These are phyloP conservation scores for Pangasius larnaudii DNA, from an alignment of 2,797 vertebrate genomes.

Conservation along the genomic window DNA sequence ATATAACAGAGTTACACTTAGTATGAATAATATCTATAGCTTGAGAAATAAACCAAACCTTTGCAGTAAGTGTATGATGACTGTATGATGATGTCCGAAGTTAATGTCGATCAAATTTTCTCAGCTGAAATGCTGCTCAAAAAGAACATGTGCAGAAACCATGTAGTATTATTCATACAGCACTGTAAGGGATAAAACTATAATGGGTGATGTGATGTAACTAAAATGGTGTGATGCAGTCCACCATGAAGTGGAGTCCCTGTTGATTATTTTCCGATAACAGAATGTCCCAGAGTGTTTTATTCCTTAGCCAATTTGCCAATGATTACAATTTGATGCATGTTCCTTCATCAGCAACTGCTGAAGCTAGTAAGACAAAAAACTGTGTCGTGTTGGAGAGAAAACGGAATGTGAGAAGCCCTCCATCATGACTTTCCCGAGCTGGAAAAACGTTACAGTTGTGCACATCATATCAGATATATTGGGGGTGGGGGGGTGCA, in stretches of 20 bases:
- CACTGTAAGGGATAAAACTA: background rate
- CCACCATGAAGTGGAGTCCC: background rate
- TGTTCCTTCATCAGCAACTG: background rate
- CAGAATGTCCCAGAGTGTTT: background rate
- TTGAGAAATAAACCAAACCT: background rate
- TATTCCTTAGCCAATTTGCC: background rate
- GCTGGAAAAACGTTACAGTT: background rate
- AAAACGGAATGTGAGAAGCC: background rate
- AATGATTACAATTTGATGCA: background rate
- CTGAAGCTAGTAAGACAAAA: background rate
- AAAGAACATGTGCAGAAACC: background rate
- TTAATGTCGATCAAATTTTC: background rate
- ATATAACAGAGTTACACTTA: background rate
- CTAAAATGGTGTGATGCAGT: background rate
- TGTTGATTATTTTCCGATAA: background rate
- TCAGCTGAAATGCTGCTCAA: background rate
- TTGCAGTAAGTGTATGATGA: background rate
- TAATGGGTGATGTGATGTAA: too few relatives aligned
- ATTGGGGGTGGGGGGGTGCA: constrained; percentile 17
- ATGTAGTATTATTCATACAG: background rate
- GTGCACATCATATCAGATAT: background rate
- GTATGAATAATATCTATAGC: background rate
- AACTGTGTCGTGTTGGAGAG: background rate
- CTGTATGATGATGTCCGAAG: background rate
- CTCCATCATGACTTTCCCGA: background rate